A percentile compares a stretch with the other conserved stretches of the same genome.
phyloP scores from a whole-genome alignment of 2,888 invertebrate genomes.

The Ditylenchus weischeri region DNA sequence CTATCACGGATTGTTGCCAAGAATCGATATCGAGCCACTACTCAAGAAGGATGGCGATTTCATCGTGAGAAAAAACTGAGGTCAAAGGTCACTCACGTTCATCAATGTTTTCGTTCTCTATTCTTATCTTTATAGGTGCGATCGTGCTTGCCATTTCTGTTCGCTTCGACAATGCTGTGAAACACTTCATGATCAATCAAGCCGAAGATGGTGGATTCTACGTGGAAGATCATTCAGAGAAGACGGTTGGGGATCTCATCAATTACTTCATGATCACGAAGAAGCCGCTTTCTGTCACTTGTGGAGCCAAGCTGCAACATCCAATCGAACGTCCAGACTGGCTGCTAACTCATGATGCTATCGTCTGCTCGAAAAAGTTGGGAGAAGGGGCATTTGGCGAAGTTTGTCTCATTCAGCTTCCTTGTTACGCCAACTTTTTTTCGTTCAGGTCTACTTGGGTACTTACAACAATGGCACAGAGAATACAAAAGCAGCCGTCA shows the following conservation, averaged over 20 bases:
- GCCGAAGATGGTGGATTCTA: constrained; percentile 23
- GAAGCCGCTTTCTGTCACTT: constrained; percentile 31
- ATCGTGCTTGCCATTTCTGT: constrained; percentile 43
- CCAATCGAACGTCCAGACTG: constrained; percentile 39
- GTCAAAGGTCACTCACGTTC: constrained; percentile 20
- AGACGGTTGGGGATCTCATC: constrained; percentile 42
- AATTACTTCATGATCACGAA: constrained; percentile 37
- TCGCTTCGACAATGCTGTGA: constrained; percentile 31
- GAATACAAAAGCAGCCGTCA: constrained; percentile 44
- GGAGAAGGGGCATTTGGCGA: constrained; percentile 53
- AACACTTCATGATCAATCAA: constrained; percentile 44
- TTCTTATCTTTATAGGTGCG: constrained; percentile 29
- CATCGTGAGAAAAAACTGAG: constrained; percentile 34
- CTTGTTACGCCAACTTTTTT: neutral
- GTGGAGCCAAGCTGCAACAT: constrained; percentile 5
- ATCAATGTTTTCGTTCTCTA: neutral
- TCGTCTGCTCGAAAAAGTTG: constrained; percentile 38
- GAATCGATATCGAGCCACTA: constrained; percentile 30
- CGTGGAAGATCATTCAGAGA: constrained; percentile 35
- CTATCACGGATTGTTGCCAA: constrained; percentile 26
- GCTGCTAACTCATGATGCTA: constrained; percentile 44
- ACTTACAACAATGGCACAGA: constrained; percentile 7
- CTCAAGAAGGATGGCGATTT: constrained; percentile 32
- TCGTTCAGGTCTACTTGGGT: constrained; percentile 11
- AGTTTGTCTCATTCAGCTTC: constrained; percentile 1